Percentiles rank a stretch among this genome's conserved stretches.
Conservation (phyloP, 2,888 invertebrate genomes). For the Dorcus hopei region DNA sequence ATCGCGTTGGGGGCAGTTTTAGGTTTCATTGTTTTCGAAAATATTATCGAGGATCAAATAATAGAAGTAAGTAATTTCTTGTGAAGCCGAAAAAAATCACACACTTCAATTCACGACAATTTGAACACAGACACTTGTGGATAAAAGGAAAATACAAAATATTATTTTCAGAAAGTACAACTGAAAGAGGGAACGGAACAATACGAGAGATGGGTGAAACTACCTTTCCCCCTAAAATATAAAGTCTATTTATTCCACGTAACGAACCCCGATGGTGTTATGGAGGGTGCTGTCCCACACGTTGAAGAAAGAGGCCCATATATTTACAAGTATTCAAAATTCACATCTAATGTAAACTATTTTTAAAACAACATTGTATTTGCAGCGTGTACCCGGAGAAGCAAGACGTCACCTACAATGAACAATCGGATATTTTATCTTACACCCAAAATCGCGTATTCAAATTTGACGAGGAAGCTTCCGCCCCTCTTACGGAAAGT, state of each 20-base stretch:
- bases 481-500: constrained; percentile 56
- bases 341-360: neutral
- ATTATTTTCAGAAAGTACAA: constrained; percentile 38
- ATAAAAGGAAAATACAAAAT: neutral
- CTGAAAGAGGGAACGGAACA: constrained; percentile 43
- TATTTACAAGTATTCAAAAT: constrained; percentile 46
- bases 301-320: constrained; percentile 52
- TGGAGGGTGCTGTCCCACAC: constrained; percentile 44
- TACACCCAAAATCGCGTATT: constrained; percentile 52
- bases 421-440: constrained; percentile 53
- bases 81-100: too few relatives aligned
- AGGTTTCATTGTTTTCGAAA: neutral
- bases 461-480: constrained; percentile 58
- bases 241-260: constrained; percentile 52
- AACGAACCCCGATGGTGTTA: constrained; percentile 48
- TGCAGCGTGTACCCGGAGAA: constrained; percentile 10
- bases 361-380: neutral
- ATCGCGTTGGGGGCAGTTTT: neutral
- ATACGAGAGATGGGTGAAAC: constrained; percentile 47
- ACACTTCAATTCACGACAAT: too few relatives aligned
- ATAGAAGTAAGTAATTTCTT: neutral
- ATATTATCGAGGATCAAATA: constrained; percentile 2
- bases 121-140: too few relatives aligned
- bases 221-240: constrained; percentile 49
- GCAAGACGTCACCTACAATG: constrained; percentile 3